Base-by-base conservation (phyloP, 2,797 vertebrate genomes). In the Tamandua tetradactyla region DNA sequence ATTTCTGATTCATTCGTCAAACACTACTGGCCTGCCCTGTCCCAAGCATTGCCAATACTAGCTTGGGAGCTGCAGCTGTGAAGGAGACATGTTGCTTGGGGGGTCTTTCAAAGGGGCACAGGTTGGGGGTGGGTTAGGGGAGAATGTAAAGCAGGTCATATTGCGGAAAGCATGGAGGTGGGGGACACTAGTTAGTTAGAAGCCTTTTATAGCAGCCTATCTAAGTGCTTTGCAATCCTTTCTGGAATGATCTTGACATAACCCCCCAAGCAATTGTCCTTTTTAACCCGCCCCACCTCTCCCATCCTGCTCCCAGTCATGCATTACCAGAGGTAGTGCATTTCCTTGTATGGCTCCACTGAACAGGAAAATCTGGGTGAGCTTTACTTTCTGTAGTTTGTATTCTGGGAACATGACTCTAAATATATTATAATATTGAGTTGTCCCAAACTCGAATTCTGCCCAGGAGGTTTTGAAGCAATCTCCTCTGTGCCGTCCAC, bases 1-100 rank as follows among this genome's bases (percentile, higher is more conserved):
- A 5, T 13, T 57, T 42, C 85, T 25, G 35, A 87, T 69, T 94
- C 62, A 69, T 79, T 90, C 42, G 62, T 47, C 68, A 86, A 95
- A 61, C 32, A 11, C 49, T 64, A 55, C 59, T 40, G 44, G 18
- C 71, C 44, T 61, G 40, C 30, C 20, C 15, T 25, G 69, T 52
- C 35, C 49, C 35, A 37, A 49, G 44, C 44, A 14, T 23, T 37
- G 37, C 12, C 32, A 20, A 49, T 8, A 30, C 17, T 52, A 25
- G 17, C 20, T 25, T 14, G 37, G 44, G 18, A 59, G 9, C 25
- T 32, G 1, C n/a, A 30, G 27, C 52, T 68, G 7, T 11, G 30
- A 49, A 42, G 18, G 7, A 52, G 59, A 52, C 14, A 13, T 25
- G 30, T 40, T 3, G 25, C 5, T 37, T 69, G 2, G 14, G 49